Percentiles rank a stretch among this genome's conserved stretches.
phyloP scores from a whole-genome alignment of 2,113 vertebrate genomes.

The Diglossa brunneiventris region DNA sequence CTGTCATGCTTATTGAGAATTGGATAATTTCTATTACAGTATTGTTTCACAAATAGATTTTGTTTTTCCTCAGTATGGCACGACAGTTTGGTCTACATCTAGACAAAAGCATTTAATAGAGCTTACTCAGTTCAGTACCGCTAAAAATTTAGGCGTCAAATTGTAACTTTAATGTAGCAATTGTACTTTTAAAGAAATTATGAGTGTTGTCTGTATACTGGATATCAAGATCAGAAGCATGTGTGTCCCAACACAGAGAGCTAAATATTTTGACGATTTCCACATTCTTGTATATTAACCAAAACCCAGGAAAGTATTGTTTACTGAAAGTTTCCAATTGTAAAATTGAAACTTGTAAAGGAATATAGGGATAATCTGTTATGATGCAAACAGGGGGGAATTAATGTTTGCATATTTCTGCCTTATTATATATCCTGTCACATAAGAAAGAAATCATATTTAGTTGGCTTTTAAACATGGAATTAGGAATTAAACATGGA shows the following conservation, averaged over 20 bases:
- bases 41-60: not conserved
- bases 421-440: not conserved
- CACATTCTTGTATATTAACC: not conserved
- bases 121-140: not conserved
- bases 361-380: not conserved
- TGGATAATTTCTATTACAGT: not conserved
- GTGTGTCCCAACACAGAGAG: not conserved
- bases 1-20: not conserved
- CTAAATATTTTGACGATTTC: not conserved
- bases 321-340: not conserved
- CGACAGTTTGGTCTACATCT: not conserved
- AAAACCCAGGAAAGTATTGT: not conserved
- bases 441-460: not conserved
- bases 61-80: not conserved
- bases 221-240: not conserved
- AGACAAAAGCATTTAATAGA: not conserved
- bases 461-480: not conserved
- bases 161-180: not conserved
- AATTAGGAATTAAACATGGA: no score
- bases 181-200: not conserved
- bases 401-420: not conserved
- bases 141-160: not conserved
- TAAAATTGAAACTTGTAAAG: not conserved
- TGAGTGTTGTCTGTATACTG: not conserved
- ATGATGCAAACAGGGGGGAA: not conserved